These are phyloP conservation scores for Euzophera pinguis DNA, from an alignment of 2,888 invertebrate genomes.

Conservation along the genomic window DNA sequence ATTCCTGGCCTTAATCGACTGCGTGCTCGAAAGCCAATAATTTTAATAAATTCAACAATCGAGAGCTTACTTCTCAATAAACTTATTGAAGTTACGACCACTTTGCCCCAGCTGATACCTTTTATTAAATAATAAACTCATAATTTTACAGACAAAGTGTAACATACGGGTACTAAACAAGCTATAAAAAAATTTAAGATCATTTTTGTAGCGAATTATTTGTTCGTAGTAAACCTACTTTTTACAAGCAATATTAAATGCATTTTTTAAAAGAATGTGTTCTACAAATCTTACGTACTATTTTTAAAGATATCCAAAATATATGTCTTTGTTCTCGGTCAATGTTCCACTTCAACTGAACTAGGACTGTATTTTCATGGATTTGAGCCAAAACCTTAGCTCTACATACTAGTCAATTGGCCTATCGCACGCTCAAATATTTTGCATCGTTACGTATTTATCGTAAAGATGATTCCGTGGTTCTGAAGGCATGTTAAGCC, in stretches of 20 bases:
- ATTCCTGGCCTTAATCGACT: conserved; percentile 1
- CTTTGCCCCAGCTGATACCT: background rate
- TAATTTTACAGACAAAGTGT: conserved; percentile 5
- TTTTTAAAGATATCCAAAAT: background rate
- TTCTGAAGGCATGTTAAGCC: no score
- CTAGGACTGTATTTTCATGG: background rate
- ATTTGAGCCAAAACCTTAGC: conserved; percentile 1
- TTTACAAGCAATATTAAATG: background rate
- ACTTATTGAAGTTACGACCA: conserved; percentile 1
- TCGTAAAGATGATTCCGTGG: no score
- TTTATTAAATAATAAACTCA: conserved; percentile 5
- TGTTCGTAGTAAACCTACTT: background rate
- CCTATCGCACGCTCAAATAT: background rate
- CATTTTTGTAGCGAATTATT: background rate
- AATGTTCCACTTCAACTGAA: background rate
- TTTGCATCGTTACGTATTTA: no score
- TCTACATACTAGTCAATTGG: background rate
- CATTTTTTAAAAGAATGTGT: background rate
- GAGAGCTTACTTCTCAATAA: conserved; percentile 3
- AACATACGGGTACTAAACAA: conserved; percentile 1
- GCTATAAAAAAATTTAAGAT: background rate
- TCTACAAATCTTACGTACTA: background rate
- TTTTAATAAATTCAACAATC: conserved; percentile 6
- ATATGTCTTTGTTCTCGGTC: background rate
- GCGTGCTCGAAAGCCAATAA: conserved; percentile 1